Evolutionary conservation across 2,888 invertebrate species (phyloP), one percentile per base, ranked within the genome.

Genomic region (Portevinia maculata): DNA sequence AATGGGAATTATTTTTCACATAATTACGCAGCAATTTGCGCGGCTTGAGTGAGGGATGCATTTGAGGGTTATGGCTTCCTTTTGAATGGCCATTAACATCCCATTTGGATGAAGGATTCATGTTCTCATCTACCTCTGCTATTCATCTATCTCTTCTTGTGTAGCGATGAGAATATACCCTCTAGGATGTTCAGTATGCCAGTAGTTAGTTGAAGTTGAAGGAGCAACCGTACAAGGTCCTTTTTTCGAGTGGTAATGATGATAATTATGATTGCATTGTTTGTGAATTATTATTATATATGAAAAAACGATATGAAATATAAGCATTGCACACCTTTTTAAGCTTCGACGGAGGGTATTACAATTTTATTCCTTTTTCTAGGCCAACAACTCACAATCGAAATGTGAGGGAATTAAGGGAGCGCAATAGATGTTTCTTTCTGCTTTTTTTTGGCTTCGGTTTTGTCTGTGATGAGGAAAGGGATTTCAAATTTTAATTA

Each of bases 1-100:
- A 78, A 83, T 83, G 83, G 73, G 78, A 78, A 83, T 67, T 83
- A 73, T 83, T 78, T 83, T 78, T 71, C 67, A 73, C 83, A 83
- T 78, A 83, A 83, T 83, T 83, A 83, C 71, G 67, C 83, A 71
- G 83, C 67, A 62, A 76, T 76, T 71, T 60, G 34, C 34, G 19
- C 53, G 53, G 70, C 44, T 60, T 39, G 44, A 44, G 21, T 64
- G 60, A 59, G 46, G 21, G 48, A 64, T 64, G 76, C 19, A 81
- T 81, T 81, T 52, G 57, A 71, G 76, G 78, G 55, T 55, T 76
- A 59, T 71, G 65, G 46, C 44, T 65, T 65, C 60, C 60, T 50
- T 41, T 73, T 62, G 55, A 78, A 78, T 83, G 71, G 71, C 78
- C 83, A 71, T 78, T 83, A 78, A 60, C 65, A 74, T 74, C 44